Base-by-base conservation (phyloP, 2,113 vertebrate species). In the Symphodus melops region DNA sequence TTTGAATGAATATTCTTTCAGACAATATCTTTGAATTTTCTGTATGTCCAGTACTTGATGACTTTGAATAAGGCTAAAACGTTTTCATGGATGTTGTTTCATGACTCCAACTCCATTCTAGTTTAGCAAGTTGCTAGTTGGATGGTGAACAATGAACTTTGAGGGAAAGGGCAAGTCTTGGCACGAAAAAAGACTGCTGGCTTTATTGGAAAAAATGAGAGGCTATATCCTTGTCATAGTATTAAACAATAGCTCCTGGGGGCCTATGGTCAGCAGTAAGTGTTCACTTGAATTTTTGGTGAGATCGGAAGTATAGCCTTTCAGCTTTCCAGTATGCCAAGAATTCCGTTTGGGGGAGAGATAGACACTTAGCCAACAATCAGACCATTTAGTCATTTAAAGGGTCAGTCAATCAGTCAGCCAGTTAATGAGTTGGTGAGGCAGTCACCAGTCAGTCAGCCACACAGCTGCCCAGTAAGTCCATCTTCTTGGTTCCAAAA, bases 381-480 rank as follows among this genome's bases (percentile, higher is more conserved):
- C 25, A 19, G 13, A 58, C 21, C 71, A 70, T 54, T 51, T 23
- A 54, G n/a, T 44, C 33, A 70, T 44, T 46, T 46, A 63, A 0
- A n/a, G 53, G 13, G 28, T 23, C 56, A 59, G 23, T 1, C 25
- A 72, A 17, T 64, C 39, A 60, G 62, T 61, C 10, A 58, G 28
- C 20, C 52, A 21, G 46, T 52, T 42, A 59, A 58, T 58, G 53
- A 42, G 44, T 49, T 42, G 52, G 21, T 42, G 20, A 54, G 48
- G 56, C 67, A 64, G 37, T 71, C 44, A 20, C 14, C 33, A 73
- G 56, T 57, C 72, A 71, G 58, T 7, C 39, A 39, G 19, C 44
- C 25, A 25, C n/a, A 19, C 59, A 81, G n/a, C 44, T 21, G 21
- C 21, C 19, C 62, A 56, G 48, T 75, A 49, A 33, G 66, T 42